Evolutionary conservation across 2,888 invertebrate species (phyloP).

Genomic region (Melitaea athalia): DNA sequence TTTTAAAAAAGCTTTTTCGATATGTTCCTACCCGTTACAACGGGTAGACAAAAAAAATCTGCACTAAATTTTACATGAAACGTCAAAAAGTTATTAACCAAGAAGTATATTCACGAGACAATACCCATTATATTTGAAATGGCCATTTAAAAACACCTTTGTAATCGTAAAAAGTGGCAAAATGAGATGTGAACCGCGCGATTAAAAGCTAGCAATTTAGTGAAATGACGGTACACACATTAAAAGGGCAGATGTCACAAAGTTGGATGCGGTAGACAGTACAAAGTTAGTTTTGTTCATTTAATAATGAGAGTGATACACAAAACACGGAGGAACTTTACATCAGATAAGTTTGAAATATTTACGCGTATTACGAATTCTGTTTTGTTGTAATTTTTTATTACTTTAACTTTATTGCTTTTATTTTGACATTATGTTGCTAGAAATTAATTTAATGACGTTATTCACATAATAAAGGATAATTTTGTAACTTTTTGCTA

Average conservation of each 20-base stretch:
- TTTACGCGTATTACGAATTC: background rate
- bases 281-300: conserved; percentile 27
- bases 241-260: conserved; percentile 45
- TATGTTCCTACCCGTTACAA: no score
- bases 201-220: conserved; percentile 67
- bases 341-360: background rate
- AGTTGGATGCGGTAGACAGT: conserved; percentile 27
- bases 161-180: conserved; percentile 62
- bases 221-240: conserved; percentile 55
- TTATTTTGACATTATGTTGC: background rate
- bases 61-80: background rate
- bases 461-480: no score
- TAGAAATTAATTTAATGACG: background rate
- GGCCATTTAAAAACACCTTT: conserved; percentile 40
- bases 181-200: conserved; percentile 70
- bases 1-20: no score
- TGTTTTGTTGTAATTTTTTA: background rate
- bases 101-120: conserved; percentile 30
- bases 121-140: conserved; percentile 28
- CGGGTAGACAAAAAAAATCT: no score
- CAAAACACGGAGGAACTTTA: conserved; percentile 4
- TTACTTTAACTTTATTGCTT: background rate
- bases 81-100: conserved; percentile 9
- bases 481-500: no score
- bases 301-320: conserved; percentile 19